Evolutionary conservation across 1,140 invertebrate species (phyloP).

Genomic region (Drosophila orena): DNA sequence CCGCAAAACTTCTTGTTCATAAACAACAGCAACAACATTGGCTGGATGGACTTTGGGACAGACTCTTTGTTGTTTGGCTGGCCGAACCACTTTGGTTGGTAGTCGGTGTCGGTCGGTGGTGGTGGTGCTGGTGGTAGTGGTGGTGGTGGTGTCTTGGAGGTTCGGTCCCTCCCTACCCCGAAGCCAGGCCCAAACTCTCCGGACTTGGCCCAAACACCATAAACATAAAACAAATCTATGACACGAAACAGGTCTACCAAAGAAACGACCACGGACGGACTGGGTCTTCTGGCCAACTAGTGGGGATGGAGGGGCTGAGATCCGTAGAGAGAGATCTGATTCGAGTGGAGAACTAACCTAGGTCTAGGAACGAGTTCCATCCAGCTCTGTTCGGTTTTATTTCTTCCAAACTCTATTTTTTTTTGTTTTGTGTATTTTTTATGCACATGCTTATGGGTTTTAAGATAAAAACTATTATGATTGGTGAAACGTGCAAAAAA

Average conservation of each 20-base stretch:
- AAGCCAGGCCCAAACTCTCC: not conserved
- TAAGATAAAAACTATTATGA: conserved; percentile 79
- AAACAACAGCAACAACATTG: conserved; percentile 50
- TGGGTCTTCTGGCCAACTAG: conserved; percentile 29
- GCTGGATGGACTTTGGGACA: conserved; percentile 67
- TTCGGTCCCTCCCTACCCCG: not conserved
- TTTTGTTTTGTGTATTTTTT: conserved; percentile 46
- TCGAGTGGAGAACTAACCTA: conserved; percentile 73
- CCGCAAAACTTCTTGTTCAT: conserved; percentile 78
- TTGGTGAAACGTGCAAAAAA: conserved; percentile 70
- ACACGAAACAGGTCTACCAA: conserved; percentile 74
- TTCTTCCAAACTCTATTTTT: not conserved
- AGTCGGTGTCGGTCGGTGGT: not conserved
- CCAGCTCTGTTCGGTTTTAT: conserved; percentile 27
- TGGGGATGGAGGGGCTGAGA: conserved; percentile 1
- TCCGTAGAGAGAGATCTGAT: conserved; percentile 36
- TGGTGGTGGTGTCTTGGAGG: conserved; percentile 32
- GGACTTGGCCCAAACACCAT: conserved; percentile 73
- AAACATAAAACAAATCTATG: conserved; percentile 82
- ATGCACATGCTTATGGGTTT: conserved; percentile 75
- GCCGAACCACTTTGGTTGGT: conserved; percentile 66
- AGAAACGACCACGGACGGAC: conserved; percentile 14
- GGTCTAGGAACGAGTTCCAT: conserved; percentile 78
- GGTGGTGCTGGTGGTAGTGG: not conserved
- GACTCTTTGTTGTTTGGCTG: conserved; percentile 80